Base-by-base conservation (phyloP, 2,113 vertebrate genomes). In the Phainopepla nitens region DNA sequence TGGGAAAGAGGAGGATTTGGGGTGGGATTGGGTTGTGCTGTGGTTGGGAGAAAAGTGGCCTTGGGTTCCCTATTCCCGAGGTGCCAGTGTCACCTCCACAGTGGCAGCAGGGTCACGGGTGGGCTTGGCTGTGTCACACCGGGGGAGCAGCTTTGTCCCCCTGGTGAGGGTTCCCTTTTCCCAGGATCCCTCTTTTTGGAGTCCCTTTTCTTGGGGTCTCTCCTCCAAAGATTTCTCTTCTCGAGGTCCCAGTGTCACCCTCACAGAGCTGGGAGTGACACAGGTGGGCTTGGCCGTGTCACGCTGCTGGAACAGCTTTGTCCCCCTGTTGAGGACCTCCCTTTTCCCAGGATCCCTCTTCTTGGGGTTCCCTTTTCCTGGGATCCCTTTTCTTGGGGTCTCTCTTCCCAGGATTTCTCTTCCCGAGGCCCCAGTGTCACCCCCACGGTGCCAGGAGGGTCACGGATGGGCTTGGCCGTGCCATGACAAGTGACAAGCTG, bases 161-260 rank as follows among this genome's bases (percentile, higher is more conserved):
- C 6, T 7, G 20, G 4, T 35, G 33, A 45, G 24, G 15, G 31
- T 13, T 58, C 35, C 12, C 6, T 42, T 2, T 24, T 28, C 19
- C 11, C 0, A 1, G 18, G 6, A 24, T 42, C 16, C 11, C 5
- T 51, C 1, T 27, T 50, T 19, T 6, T 0, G 0, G 21, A 18
- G 35, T 15, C 12, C 8, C 33, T 58, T 25, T 85, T 58, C 36
- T 71, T 1, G 0, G 19, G 8, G 29, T 36, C 20, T 10, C 4
- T 45, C 1, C 23, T 50, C 19, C 5, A 0, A 0, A 17, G 23
- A 44, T 15, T 21, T 10, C 33, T 58, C 41, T 85, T 57, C 31
- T 71, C 2, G 0, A 11, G 12, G 6, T 54, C 28, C n/a, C 61
- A 3, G 7, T 31, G 77, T 36, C 41, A 31, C 41, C 21, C 36